Base-by-base conservation (phyloP, 2,888 invertebrate genomes). In the Eucera pruinosa region DNA sequence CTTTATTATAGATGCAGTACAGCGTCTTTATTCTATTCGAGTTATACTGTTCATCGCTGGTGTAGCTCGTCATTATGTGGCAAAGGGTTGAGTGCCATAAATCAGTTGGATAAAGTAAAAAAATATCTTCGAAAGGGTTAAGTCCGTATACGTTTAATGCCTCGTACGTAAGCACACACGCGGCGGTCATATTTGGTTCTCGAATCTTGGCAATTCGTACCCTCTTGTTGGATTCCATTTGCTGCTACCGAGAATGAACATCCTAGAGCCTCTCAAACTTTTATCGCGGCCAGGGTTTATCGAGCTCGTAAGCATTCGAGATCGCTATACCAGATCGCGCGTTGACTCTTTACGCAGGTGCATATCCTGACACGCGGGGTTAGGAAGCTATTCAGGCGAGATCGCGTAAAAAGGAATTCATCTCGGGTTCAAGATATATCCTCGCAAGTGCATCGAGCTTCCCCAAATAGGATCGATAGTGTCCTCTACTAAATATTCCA, bases 281-380 rank as follows among this genome's bases (percentile, higher is more conserved):
- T 64, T 27, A 41, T 50, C 39, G 50, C 39, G 13, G 4, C 2
- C 9, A 13, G 48, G 33, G 61, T 61, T 61, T 36, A 45, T 48
- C 48, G 61, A 36, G 48, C 55, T 55, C 55, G 13, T 48, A 36
- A 33, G 61, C 48, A 30, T 50, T 27, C 18, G 50, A 50, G 50
- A 52, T 50, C 27, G 13, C 41, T 0, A 15, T n/a, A n/a, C n/a
- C n/a, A n/a, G n/a, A n/a, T n/a, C n/a, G n/a, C n/a, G n/a, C 4
- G 25, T 18, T 23, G 2, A 3, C 23, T 33, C 23, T 50, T 11
- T 62, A 2, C 18, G 11, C 62, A 33, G 39, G 25, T 66, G 33
- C 33, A 45, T 33, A 18, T 11, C 45, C 18, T 5, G 30, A 36
- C 45, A 36, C 45, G 23, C 48, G 61, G 5, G 11, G 54, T 54